Evolutionary conservation across 2,797 vertebrate species (phyloP).

Genomic region (Hephaestus fuliginosus): DNA sequence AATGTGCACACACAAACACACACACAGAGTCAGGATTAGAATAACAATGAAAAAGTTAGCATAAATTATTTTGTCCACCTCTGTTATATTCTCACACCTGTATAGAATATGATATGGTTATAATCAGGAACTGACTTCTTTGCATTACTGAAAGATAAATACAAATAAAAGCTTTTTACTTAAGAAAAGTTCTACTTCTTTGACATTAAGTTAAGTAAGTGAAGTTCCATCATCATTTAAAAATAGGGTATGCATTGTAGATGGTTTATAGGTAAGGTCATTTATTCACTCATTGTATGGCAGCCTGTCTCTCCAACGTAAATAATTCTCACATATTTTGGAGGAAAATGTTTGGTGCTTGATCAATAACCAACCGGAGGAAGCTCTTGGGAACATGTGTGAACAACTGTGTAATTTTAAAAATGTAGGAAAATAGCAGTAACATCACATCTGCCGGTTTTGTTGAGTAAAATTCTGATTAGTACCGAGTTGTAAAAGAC

Average conservation of each 20-base stretch:
- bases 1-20: conserved; percentile 4
- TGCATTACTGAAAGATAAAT: conserved; percentile 5
- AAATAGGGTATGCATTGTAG: not conserved
- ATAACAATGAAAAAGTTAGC: conserved; percentile 10
- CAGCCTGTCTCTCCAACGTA: no score
- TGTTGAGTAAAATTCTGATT: not conserved
- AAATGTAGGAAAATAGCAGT: not conserved
- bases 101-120: not conserved
- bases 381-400: not conserved
- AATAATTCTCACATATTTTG: not conserved
- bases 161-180: not conserved
- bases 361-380: not conserved
- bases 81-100: conserved; percentile 22
- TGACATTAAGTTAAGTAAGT: not conserved
- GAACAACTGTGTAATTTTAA: not conserved
- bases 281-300: no score
- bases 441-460: not conserved
- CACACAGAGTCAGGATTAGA: not conserved
- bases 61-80: conserved; percentile 32
- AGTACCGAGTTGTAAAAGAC: not conserved
- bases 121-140: conserved; percentile 18
- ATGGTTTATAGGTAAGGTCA: no score
- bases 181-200: no score
- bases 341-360: not conserved
- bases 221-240: not conserved